Evolutionary conservation across 1,140 invertebrate species (phyloP).

Genomic region (Argopecten irradians): DNA sequence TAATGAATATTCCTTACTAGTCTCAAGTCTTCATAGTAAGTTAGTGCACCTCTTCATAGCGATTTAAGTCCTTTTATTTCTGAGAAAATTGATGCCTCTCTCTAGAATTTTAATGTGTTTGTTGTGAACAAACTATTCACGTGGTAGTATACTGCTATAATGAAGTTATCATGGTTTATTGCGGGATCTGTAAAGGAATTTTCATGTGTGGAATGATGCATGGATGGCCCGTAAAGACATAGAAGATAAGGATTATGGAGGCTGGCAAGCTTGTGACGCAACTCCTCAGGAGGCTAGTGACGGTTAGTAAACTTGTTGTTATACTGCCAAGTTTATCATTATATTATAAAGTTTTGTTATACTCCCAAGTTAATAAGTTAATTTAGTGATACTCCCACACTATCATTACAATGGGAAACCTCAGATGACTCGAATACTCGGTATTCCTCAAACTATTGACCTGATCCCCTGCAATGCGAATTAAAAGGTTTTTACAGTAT

Average conservation of each 20-base stretch:
- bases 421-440: too few species aligned
- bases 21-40: too few species aligned
- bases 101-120: too few species aligned
- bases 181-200: conserved; percentile 82
- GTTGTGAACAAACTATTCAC: too few species aligned
- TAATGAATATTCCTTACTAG: too few species aligned
- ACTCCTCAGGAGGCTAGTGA: conserved; percentile 87
- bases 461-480: not conserved
- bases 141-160: too few species aligned
- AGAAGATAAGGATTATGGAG: conserved; percentile 84
- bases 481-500: too few species aligned
- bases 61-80: too few species aligned
- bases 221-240: conserved; percentile 94
- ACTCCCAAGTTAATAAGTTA: not conserved
- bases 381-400: not conserved
- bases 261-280: conserved; percentile 85
- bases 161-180: too few species aligned
- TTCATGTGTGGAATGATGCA: conserved; percentile 96
- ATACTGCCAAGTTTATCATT: not conserved
- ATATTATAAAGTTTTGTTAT: not conserved
- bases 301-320: conserved; percentile 44
- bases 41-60: too few species aligned
- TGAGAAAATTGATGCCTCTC: too few species aligned
- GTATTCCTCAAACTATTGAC: too few species aligned
- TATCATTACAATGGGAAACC: not conserved